Base-by-base conservation (phyloP, 2,888 invertebrate species). In the Eudemis profundana region DNA sequence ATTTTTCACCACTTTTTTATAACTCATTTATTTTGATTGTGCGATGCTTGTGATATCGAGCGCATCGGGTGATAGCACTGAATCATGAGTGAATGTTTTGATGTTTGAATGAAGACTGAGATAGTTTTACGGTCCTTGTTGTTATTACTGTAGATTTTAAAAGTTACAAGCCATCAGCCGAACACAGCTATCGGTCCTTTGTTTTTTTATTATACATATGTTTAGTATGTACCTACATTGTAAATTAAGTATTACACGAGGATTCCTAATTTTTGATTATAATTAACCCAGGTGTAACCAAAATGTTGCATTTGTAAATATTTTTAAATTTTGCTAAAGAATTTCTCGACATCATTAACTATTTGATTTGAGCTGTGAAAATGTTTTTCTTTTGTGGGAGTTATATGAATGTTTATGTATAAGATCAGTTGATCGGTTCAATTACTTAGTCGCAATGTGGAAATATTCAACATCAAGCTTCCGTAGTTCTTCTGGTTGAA, bases 41-140 rank as follows among this genome's bases (percentile, higher is more conserved):
- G 27, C 44, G 50, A 47, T 59, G 51, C 27, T 42, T 59, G 64
- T 17, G 44, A 50, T 17, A 42, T 15, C 12, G 17, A 44, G 51
- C 15, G 56, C 60, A 27, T 23, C 66, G 61, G 50, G 50, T 49
- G 50, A 65, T 40, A 33, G 60, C 65, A 53, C 53, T 44, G 62
- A 66, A 66, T 65, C 65, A 67, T 69, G 70, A 59, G 67, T 76
- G 79, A 76, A 74, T 81, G 78, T 75, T 74, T 77, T 70, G 72
- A 78, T 77, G 85, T 83, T 85, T 86, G 87, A 79, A 82, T 87
- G 90, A 90, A 90, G 90, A 90, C 90, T 91, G 90, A 90, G 72
- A 73, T 82, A 83, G 77, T 78, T 85, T 81, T 85, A 87, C 79
- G 80, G 76, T 79, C 77, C 78, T 81, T 79, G 78, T 83, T 84